Percentiles rank a stretch among this genome's conserved stretches.
Conservation (phyloP, 2,113 vertebrate genomes). For the Melanocharis versteri region DNA sequence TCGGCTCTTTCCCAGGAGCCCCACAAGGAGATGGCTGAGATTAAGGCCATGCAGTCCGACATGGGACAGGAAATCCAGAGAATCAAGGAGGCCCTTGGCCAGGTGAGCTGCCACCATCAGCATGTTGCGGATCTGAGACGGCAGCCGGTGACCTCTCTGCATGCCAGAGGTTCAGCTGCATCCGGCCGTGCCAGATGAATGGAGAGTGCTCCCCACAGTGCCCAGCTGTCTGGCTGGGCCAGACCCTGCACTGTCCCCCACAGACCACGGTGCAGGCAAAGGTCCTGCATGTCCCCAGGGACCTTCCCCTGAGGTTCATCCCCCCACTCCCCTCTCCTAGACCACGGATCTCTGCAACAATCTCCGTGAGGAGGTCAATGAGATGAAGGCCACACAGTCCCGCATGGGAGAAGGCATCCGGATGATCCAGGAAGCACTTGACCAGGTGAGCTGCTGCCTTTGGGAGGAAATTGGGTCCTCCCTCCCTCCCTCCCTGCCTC, state of each 20-base stretch:
- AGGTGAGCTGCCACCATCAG: background rate
- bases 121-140: background rate
- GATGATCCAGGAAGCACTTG: background rate
- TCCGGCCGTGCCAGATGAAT: fast-evolving
- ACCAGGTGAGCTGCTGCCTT: background rate
- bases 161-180: background rate
- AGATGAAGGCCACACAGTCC: background rate
- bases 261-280: background rate
- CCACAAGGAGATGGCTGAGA: background rate
- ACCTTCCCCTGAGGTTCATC: background rate
- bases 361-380: background rate
- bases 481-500: background rate
- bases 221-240: too few species aligned
- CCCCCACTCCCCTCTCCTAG: background rate
- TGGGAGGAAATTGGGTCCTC: background rate
- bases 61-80: background rate
- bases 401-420: background rate
- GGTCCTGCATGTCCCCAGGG: background rate
- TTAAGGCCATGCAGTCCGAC: background rate
- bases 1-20: background rate
- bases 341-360: background rate
- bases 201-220: background rate
- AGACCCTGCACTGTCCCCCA: background rate
- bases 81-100: background rate
- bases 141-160: background rate